A percentile compares a stretch with the other conserved stretches of the same genome.
phyloP scores from a whole-genome alignment of 2,113 vertebrate species.

The Cepphus grylle region DNA sequence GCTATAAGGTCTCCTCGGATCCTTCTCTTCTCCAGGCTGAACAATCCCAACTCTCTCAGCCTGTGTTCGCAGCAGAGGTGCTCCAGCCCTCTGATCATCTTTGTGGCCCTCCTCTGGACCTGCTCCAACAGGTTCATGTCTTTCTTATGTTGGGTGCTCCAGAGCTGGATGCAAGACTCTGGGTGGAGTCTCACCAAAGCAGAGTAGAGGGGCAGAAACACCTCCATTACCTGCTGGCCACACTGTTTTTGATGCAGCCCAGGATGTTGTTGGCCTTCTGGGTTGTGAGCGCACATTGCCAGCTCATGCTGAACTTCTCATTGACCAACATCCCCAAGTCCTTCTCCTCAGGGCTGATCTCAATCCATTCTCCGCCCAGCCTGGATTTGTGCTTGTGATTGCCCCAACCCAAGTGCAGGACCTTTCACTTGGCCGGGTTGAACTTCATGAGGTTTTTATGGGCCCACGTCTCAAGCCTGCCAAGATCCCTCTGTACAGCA shows the following conservation, averaged over 20 bases:
- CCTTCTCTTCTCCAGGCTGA: no score
- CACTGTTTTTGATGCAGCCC: background rate
- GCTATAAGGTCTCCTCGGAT: no score
- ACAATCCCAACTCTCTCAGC: no score
- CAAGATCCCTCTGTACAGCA: background rate
- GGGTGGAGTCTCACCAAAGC: background rate
- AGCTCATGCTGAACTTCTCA: background rate
- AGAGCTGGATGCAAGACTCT: background rate
- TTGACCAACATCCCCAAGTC: background rate
- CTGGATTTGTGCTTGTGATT: background rate
- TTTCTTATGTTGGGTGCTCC: background rate
- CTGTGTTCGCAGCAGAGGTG: no score
- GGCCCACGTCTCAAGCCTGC: background rate
- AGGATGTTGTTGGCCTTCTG: background rate
- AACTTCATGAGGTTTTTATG: background rate
- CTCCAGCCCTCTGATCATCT: no score
- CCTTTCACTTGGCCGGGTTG: background rate
- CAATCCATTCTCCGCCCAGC: background rate
- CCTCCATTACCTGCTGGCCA: background rate
- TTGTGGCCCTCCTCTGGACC: no score
- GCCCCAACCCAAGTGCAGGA: no score
- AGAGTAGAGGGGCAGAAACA: background rate
- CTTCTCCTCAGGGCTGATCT: background rate
- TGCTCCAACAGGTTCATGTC: background rate
- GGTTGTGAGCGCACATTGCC: background rate